Conservation (phyloP, 1,140 invertebrate species). For the Cherax destructor region DNA sequence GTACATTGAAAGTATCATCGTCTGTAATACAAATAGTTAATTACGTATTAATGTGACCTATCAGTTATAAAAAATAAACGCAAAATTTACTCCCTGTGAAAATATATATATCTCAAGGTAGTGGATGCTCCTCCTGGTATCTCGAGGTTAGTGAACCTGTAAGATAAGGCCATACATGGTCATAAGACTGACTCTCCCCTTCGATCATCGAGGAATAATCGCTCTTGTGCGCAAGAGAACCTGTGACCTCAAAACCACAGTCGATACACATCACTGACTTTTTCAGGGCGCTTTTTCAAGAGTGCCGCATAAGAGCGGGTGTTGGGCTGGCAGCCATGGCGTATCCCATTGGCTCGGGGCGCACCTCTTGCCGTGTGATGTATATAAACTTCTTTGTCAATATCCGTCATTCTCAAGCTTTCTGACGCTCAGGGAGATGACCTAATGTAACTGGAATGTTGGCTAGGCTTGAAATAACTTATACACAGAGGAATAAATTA, state of each 20-base stretch:
- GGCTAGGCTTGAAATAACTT: too few relatives aligned
- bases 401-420: neutral
- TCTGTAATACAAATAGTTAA: too few relatives aligned
- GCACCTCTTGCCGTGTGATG: too few relatives aligned
- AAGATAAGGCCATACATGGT: slow-evolving; percentile 5
- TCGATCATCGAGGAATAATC: slow-evolving; percentile 33
- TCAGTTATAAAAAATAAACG: neutral
- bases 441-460: too few relatives aligned
- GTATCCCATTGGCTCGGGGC: neutral
- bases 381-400: neutral
- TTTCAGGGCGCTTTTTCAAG: slow-evolving; percentile 70
- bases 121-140: neutral
- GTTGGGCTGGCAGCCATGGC: neutral
- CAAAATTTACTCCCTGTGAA: neutral
- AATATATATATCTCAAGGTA: neutral
- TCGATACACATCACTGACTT: slow-evolving; percentile 69
- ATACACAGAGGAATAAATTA: too few relatives aligned
- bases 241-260: slow-evolving; percentile 65
- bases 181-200: slow-evolving; percentile 44
- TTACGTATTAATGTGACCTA: neutral
- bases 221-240: slow-evolving; percentile 65
- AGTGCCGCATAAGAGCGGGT: slow-evolving; percentile 40
- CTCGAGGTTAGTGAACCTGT: slow-evolving; percentile 42
- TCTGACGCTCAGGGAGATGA: neutral
- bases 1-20: neutral